These are phyloP conservation scores for Tricholauxania praeusta DNA, from an alignment of 2,888 invertebrate species.

Conservation along the genomic window DNA sequence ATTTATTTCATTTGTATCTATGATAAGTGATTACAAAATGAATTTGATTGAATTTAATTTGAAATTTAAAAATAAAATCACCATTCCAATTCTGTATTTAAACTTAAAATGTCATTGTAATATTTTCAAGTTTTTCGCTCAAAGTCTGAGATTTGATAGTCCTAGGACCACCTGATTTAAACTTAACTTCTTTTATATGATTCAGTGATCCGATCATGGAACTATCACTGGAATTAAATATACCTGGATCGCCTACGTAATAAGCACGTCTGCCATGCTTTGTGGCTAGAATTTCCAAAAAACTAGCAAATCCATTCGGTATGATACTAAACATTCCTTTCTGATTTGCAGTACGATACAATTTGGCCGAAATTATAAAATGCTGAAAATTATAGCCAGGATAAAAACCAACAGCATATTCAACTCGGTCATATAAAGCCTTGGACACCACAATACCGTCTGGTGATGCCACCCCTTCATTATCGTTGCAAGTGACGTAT, in stretches of 20 bases:
- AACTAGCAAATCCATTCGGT: background rate
- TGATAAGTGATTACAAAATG: too few relatives aligned
- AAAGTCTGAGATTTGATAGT: background rate
- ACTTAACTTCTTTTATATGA: background rate
- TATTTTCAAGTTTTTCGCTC: too few relatives aligned
- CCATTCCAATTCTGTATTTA: too few relatives aligned
- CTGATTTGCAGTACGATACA: background rate
- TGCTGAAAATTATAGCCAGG: conserved; percentile 20
- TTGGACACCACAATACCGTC: too few relatives aligned
- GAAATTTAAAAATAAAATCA: too few relatives aligned
- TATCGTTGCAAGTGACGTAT: too few relatives aligned
- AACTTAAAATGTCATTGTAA: too few relatives aligned
- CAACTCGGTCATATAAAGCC: background rate
- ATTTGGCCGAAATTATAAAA: conserved; percentile 16
- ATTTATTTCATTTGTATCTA: too few relatives aligned
- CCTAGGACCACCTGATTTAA: background rate
- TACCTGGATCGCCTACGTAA: conserved; percentile 1
- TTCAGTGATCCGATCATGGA: background rate
- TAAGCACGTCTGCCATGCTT: conserved; percentile 7
- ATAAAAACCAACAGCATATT: conserved; percentile 27
- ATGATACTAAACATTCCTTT: conserved; percentile 2
- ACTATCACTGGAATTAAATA: background rate
- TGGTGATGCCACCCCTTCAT: too few relatives aligned
- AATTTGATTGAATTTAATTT: too few relatives aligned
- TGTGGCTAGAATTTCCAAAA: background rate